A percentile compares a stretch with the other conserved stretches of the same genome.
Evolutionary conservation across 1,140 invertebrate genomes (phyloP).

Genomic region (Manduca sexta): DNA sequence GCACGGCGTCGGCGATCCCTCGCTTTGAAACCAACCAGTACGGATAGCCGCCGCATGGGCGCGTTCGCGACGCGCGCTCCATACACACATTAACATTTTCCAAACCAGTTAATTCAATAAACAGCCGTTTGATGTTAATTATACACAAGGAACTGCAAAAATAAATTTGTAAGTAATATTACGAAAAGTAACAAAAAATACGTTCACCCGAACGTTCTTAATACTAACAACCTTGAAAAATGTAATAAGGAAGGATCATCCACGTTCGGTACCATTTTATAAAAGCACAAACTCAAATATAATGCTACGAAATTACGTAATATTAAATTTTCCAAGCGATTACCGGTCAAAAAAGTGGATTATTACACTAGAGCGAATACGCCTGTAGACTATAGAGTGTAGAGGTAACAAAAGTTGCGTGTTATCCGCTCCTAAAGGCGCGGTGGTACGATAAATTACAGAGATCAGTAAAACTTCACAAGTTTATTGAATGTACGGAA

Average conservation of each 20-base stretch:
- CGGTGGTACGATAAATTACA: constrained; percentile 22
- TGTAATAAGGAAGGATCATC: constrained; percentile 8
- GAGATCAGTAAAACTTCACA: constrained; percentile 14
- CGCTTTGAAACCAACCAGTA: constrained; percentile 29
- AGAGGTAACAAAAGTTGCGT: constrained; percentile 20
- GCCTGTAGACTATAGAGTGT: constrained; percentile 1
- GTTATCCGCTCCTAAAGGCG: constrained; percentile 22
- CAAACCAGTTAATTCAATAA: constrained; percentile 1
- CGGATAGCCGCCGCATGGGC: constrained; percentile 22
- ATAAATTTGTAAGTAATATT: constrained; percentile 2
- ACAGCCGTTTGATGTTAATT: constrained; percentile 17
- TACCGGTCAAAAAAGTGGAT: constrained; percentile 25
- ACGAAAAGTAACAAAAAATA: constrained; percentile 9
- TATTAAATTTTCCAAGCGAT: constrained; percentile 30
- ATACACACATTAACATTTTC: constrained; percentile 1
- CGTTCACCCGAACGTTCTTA: constrained; percentile 5
- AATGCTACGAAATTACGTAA: constrained; percentile 27
- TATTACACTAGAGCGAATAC: constrained; percentile 21
- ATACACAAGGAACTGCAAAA: constrained; percentile 9
- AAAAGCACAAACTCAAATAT: constrained; percentile 6
- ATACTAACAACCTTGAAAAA: constrained; percentile 3
- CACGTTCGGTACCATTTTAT: constrained; percentile 5
- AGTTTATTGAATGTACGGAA: no score
- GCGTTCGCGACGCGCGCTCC: neutral
- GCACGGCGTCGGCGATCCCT: constrained; percentile 42